Evolutionary conservation across 2,888 invertebrate species (phyloP).

Genomic region (Nyleta sp.): DNA sequence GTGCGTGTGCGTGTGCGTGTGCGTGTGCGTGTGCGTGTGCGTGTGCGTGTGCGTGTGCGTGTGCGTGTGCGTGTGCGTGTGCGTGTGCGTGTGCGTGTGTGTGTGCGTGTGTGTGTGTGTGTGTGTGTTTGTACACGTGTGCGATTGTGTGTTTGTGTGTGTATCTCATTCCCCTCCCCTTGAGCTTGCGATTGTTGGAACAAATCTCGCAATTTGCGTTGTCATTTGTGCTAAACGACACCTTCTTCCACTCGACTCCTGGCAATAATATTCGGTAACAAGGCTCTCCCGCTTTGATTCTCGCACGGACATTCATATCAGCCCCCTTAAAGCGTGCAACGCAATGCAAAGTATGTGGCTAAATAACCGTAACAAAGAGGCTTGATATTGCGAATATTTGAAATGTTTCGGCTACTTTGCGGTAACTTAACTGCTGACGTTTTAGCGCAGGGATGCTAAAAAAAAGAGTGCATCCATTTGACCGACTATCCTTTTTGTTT

Average conservation of each 20-base stretch:
- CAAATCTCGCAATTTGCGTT: slow-evolving; percentile 53
- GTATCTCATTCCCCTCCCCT: slow-evolving; percentile 16
- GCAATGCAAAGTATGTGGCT: slow-evolving; percentile 56
- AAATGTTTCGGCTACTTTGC: slow-evolving; percentile 53
- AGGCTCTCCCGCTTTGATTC: slow-evolving; percentile 51
- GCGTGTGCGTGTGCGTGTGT: too few species aligned
- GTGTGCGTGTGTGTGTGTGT: too few species aligned
- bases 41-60: too few species aligned
- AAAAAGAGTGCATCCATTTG: slow-evolving; percentile 27
- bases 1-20: too few species aligned
- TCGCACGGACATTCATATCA: slow-evolving; percentile 53
- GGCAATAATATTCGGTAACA: slow-evolving; percentile 62
- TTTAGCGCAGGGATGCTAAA: slow-evolving; percentile 16
- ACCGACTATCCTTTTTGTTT: slow-evolving; percentile 27
- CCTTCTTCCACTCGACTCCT: slow-evolving; percentile 66
- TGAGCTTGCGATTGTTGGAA: slow-evolving; percentile 58
- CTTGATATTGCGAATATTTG: slow-evolving; percentile 55
- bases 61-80: too few species aligned
- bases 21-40: too few species aligned
- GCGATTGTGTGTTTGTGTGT: too few species aligned
- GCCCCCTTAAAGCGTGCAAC: slow-evolving; percentile 24
- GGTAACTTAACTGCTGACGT: slow-evolving; percentile 41
- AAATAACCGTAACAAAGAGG: slow-evolving; percentile 59
- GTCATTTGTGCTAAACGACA: slow-evolving; percentile 62
- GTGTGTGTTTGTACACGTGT: too few species aligned